These are phyloP conservation scores for Lanistes nyassanus DNA, from an alignment of 1,140 invertebrate genomes.

Conservation along the genomic window DNA sequence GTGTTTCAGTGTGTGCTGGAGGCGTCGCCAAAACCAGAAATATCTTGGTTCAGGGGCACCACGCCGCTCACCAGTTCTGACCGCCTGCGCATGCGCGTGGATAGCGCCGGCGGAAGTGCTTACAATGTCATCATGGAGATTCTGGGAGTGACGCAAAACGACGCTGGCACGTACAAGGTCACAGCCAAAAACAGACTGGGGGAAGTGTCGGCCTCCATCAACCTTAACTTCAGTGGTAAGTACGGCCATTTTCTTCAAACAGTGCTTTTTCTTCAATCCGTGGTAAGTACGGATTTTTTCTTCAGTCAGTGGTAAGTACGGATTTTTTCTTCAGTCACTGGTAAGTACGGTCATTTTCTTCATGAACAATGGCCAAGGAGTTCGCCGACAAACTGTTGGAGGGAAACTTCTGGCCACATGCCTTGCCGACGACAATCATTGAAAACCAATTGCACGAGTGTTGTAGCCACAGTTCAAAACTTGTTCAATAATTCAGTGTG, in stretches of 20 bases:
- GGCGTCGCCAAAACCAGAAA: conserved; percentile 62
- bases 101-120: conserved; percentile 50
- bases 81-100: conserved; percentile 57
- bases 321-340: too few relatives aligned
- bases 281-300: neutral
- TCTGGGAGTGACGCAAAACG: conserved; percentile 93
- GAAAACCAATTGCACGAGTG: too few relatives aligned
- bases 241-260: conserved; percentile 13
- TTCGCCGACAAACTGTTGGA: too few relatives aligned
- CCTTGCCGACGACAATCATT: too few relatives aligned
- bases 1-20: conserved; percentile 64
- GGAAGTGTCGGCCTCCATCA: conserved; percentile 97
- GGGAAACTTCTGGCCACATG: too few relatives aligned
- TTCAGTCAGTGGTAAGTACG: too few relatives aligned
- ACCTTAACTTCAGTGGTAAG: conserved; percentile 90
- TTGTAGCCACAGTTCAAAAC: too few relatives aligned
- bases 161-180: conserved; percentile 97
- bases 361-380: too few relatives aligned
- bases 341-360: too few relatives aligned
- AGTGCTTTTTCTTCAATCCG: neutral
- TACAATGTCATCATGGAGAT: conserved; percentile 77
- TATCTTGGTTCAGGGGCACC: conserved; percentile 62
- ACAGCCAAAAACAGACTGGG: conserved; percentile 98
- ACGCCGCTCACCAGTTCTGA: conserved; percentile 48
- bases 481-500: too few relatives aligned